Evolutionary conservation across 2,888 invertebrate genomes (phyloP), one percentile per base, ranked within the genome.

Genomic region (Caenorhabditis sp.): DNA sequence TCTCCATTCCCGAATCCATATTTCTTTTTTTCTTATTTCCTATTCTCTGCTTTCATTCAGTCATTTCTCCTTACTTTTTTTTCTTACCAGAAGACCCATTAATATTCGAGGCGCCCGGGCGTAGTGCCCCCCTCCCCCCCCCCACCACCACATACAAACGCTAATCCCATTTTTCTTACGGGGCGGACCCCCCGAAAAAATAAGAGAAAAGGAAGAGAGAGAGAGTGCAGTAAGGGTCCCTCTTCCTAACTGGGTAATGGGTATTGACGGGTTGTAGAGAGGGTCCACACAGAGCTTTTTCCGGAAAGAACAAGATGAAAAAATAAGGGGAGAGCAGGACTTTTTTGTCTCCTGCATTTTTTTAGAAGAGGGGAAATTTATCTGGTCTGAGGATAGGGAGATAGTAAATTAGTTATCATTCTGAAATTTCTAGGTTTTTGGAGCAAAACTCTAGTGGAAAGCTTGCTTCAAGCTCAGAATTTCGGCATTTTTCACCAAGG

Each of bases 81-180:
- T 38, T 26, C 35, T 41, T 68, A 24, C 26, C 54, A 26, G 35
- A 59, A 28, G 51, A 38, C 49, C 59, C 73, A 51, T 61, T 51
- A 49, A 73, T 73, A 63, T 51, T 73, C 73, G 49, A 63, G 61
- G 61, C 51, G 35, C 73, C 61, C 47, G 41, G 61, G 24, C 56
- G 38, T 14, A 26, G 19, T 54, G 14, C 54, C 24, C 24, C 22
- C 14, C 3, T 10, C 14, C 5, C 14, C 19, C 47, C 47, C n/a
- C 19, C 4, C 47, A 47, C 47, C n/a, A 6, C 4, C 47, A 47
- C 19, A 47, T 19, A 19, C n/a, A 38, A 12, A 22, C 19, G 58
- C 70, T 54, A 75, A 75, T 75, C 66, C 75, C 49, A 56, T 54
- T 75, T 75, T 58, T 56, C 54, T 66, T 35, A 68, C 54, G 68